These are phyloP conservation scores for Musca vetustissima DNA, from an alignment of 1,140 invertebrate species.

Conservation along the genomic window DNA sequence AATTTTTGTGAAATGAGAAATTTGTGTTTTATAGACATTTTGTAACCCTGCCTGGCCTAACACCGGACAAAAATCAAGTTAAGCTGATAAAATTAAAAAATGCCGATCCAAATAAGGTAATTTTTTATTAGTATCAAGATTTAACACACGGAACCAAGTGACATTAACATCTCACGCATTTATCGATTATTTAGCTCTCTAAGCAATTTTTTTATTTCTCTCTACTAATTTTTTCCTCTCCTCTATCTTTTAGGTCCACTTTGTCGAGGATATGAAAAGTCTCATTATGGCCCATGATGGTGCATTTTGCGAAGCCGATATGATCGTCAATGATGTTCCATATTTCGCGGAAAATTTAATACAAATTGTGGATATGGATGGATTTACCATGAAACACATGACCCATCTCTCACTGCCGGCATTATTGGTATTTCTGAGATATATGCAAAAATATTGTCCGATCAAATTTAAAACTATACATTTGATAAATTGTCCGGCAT, in stretches of 20 bases:
- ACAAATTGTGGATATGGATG: constrained; percentile 67
- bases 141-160: too few species aligned
- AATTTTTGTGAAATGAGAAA: too few species aligned
- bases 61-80: constrained; percentile 58
- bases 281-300: constrained; percentile 69
- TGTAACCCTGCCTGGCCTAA: constrained; percentile 61
- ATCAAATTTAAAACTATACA: constrained; percentile 73
- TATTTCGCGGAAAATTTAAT: constrained; percentile 61
- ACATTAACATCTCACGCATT: too few species aligned
- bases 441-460: constrained; percentile 70
- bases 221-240: constrained; percentile 37
- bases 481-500: constrained; percentile 67
- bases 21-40: constrained; percentile 55
- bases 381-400: constrained; percentile 65
- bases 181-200: too few species aligned
- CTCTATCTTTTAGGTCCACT: constrained; percentile 60
- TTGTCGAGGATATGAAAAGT: constrained; percentile 65
- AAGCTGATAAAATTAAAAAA: constrained; percentile 41
- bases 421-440: constrained; percentile 51
- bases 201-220: too few species aligned
- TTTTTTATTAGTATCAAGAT: constrained; percentile 27
- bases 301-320: constrained; percentile 58
- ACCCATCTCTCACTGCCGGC: constrained; percentile 63
- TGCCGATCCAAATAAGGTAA: constrained; percentile 41
- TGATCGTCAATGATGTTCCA: constrained; percentile 4